Evolutionary conservation across 2,888 invertebrate genomes (phyloP).

Genomic region (Cistogaster globosa): DNA sequence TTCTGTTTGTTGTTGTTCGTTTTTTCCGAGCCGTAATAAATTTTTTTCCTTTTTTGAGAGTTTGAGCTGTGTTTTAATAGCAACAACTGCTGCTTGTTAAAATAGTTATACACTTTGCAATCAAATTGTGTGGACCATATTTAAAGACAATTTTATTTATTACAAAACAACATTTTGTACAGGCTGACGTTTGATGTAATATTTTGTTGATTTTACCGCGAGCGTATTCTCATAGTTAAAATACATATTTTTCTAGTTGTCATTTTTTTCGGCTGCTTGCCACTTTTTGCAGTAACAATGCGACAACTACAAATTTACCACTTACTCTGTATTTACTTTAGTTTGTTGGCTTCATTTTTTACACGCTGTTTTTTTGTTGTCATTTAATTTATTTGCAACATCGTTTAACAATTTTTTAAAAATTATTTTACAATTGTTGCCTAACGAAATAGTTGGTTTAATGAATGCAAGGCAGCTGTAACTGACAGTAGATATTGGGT

Average conservation of each 20-base stretch:
- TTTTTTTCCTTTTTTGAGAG: background rate
- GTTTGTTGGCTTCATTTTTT: constrained; percentile 10
- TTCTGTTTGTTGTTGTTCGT: background rate
- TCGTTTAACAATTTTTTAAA: constrained; percentile 47
- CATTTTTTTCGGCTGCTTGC: background rate
- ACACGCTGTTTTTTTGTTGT: background rate
- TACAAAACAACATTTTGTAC: constrained; percentile 39
- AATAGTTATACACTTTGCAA: constrained; percentile 12
- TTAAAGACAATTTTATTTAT: constrained; percentile 55
- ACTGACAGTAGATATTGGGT: constrained; percentile 13
- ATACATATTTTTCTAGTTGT: background rate
- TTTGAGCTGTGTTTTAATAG: background rate
- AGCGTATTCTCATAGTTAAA: constrained; percentile 14
- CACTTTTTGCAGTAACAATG: constrained; percentile 52
- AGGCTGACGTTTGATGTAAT: constrained; percentile 50
- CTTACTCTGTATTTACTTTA: constrained; percentile 32
- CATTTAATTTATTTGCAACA: constrained; percentile 26
- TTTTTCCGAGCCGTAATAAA: constrained; percentile 1
- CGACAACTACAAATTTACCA: constrained; percentile 52
- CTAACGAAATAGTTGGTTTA: constrained; percentile 23
- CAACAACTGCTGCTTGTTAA: constrained; percentile 1
- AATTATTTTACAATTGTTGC: constrained; percentile 35
- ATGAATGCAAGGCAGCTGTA: constrained; percentile 45
- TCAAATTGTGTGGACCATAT: constrained; percentile 57
- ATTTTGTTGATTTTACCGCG: constrained; percentile 36